phyloP scores from a whole-genome alignment of 2,888 invertebrate genomes.

The Ennomos erosarius region DNA sequence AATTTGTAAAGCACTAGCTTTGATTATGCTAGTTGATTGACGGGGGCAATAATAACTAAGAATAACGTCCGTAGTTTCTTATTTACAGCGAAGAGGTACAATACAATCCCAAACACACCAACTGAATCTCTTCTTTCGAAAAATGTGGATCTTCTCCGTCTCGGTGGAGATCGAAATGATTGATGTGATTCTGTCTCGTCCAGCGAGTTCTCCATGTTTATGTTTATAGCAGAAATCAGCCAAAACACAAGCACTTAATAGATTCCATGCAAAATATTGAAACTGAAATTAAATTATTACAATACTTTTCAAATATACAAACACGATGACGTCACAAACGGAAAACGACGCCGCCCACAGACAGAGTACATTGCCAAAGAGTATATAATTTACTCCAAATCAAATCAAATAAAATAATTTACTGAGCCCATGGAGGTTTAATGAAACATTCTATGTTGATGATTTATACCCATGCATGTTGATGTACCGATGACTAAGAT shows the following conservation, averaged over 20 bases:
- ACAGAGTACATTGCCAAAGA: no score
- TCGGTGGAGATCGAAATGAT: constrained; percentile 70
- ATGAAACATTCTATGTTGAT: no score
- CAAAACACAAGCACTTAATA: constrained; percentile 15
- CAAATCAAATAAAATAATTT: no score
- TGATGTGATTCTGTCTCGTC: constrained; percentile 60
- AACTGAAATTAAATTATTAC: constrained; percentile 44
- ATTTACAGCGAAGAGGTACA: neutral
- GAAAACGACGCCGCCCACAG: constrained; percentile 44
- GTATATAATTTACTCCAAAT: no score
- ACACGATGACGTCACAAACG: constrained; percentile 53
- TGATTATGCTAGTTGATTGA: no score
- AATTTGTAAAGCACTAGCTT: neutral
- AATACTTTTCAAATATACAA: constrained; percentile 37
- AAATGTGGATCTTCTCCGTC: constrained; percentile 75
- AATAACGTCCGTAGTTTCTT: no score
- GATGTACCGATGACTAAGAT: no score
- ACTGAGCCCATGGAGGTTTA: no score
- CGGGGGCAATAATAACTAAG: no score
- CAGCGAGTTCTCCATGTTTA: constrained; percentile 65
- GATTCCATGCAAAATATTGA: constrained; percentile 21
- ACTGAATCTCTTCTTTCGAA: constrained; percentile 75
- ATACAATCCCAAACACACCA: constrained; percentile 48
- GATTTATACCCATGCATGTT: no score
- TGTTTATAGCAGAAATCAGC: constrained; percentile 4